These are phyloP conservation scores for Tridacna crocea DNA, from an alignment of 2,888 invertebrate genomes.

Conservation along the genomic window DNA sequence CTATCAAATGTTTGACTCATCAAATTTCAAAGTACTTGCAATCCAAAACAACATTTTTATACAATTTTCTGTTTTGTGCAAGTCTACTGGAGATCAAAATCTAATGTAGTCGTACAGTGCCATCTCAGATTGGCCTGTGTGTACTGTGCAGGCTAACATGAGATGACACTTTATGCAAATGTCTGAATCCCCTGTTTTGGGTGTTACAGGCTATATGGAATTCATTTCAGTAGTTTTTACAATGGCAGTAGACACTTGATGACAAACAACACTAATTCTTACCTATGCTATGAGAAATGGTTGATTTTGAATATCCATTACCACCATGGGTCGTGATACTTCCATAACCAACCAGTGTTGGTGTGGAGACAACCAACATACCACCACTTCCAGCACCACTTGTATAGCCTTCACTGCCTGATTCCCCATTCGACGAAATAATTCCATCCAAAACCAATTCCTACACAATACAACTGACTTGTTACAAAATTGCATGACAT, in stretches of 20 bases:
- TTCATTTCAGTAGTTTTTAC: too few species aligned
- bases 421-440: conserved; percentile 58
- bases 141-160: too few species aligned
- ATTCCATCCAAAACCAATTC: conserved; percentile 63
- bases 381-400: conserved; percentile 77
- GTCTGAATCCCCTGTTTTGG: too few species aligned
- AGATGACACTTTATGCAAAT: too few species aligned
- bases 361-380: conserved; percentile 58
- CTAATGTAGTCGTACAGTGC: too few species aligned
- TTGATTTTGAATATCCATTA: conserved; percentile 22
- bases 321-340: conserved; percentile 68
- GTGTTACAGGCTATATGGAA: too few species aligned
- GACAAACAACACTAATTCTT: not conserved
- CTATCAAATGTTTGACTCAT: not conserved
- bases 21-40: not conserved
- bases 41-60: too few species aligned
- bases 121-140: too few species aligned
- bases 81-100: too few species aligned
- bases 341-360: conserved; percentile 67
- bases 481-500: too few species aligned
- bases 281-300: not conserved
- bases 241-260: too few species aligned
- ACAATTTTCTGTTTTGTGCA: too few species aligned
- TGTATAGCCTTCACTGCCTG: conserved; percentile 36
- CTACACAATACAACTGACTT: conserved; percentile 33